Evolutionary conservation across 2,797 vertebrate species (phyloP).

Genomic region (Australoheros facetus): DNA sequence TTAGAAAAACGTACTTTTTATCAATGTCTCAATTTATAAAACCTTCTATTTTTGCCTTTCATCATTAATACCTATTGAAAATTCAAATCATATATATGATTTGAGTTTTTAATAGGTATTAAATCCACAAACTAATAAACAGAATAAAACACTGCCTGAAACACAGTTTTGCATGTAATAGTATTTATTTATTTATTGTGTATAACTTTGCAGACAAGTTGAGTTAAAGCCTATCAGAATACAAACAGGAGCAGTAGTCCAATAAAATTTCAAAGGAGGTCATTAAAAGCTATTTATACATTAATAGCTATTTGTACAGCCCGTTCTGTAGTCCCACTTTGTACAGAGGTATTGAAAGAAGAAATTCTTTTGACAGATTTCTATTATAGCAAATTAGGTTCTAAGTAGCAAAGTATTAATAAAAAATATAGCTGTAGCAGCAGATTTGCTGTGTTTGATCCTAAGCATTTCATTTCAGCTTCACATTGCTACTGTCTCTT

Average conservation of each 20-base stretch:
- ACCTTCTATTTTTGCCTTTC: no score
- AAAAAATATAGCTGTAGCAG: slow-evolving; percentile 63
- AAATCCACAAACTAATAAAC: no score
- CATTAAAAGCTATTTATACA: slow-evolving; percentile 73
- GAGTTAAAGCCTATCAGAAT: slow-evolving; percentile 56
- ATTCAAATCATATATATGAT: no score
- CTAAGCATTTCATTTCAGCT: slow-evolving; percentile 43
- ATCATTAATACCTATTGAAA: no score
- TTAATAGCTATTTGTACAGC: slow-evolving; percentile 67
- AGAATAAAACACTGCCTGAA: not conserved
- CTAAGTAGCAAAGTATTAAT: slow-evolving; percentile 65
- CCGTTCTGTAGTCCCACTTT: slow-evolving; percentile 52
- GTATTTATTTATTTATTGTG: slow-evolving; percentile 60
- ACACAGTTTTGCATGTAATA: slow-evolving; percentile 24
- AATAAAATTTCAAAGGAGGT: slow-evolving; percentile 56
- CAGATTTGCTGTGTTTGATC: slow-evolving; percentile 35
- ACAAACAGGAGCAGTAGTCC: slow-evolving; percentile 57
- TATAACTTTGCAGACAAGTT: slow-evolving; percentile 65
- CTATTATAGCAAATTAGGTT: slow-evolving; percentile 62
- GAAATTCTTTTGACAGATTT: slow-evolving; percentile 32
- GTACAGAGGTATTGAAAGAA: slow-evolving; percentile 53
- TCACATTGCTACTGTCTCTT: slow-evolving; percentile 50
- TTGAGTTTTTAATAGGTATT: no score
- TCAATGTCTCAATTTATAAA: not conserved
- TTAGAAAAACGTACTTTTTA: not conserved